phyloP scores from a whole-genome alignment of 2,888 invertebrate species.

The Lochmaea crataegi region DNA sequence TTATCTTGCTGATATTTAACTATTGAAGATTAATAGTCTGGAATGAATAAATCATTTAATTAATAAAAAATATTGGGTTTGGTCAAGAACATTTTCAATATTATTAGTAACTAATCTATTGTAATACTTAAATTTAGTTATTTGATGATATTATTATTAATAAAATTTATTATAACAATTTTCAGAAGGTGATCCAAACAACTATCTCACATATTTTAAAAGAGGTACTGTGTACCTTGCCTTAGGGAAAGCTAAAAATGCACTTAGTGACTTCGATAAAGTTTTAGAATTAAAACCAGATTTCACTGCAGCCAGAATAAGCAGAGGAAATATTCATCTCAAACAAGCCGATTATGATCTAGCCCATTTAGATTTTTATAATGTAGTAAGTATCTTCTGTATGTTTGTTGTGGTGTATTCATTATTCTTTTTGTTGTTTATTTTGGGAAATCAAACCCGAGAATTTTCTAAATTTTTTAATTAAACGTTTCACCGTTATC shows the following conservation, averaged over 20 bases:
- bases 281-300: slow-evolving; percentile 95
- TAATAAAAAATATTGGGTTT: no score
- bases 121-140: no score
- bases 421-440: no score
- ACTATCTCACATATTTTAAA: slow-evolving; percentile 96
- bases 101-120: no score
- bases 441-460: no score
- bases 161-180: slow-evolving; percentile 22
- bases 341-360: slow-evolving; percentile 88
- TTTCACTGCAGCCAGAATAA: slow-evolving; percentile 86
- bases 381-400: slow-evolving; percentile 90
- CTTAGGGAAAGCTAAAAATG: slow-evolving; percentile 94
- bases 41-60: no score
- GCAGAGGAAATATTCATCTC: slow-evolving; percentile 86
- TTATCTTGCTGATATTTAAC: no score
- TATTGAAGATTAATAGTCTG: no score
- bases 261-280: slow-evolving; percentile 91
- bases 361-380: slow-evolving; percentile 84
- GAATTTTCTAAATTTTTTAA: no score
- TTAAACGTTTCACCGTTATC: no score
- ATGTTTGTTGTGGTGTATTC: no score
- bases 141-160: neutral
- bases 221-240: slow-evolving; percentile 97
- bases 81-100: no score
- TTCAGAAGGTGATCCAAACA: slow-evolving; percentile 92